Percentiles rank a stretch among this genome's conserved stretches.
Conservation (phyloP, 2,113 vertebrate species). For the Vidua macroura region DNA sequence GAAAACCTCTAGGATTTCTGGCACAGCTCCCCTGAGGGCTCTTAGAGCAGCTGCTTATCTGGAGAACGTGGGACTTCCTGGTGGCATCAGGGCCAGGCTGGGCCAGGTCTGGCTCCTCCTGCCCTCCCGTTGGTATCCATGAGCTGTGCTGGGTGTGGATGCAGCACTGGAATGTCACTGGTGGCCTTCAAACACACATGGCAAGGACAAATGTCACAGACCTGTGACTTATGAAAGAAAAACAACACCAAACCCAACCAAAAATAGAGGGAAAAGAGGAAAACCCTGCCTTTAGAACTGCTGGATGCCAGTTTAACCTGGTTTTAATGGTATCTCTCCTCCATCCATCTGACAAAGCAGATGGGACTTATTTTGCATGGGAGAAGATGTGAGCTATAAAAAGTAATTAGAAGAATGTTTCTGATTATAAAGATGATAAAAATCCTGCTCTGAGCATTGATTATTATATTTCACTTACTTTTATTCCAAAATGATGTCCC, state of each 20-base stretch:
- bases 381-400: neutral
- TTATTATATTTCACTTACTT: neutral
- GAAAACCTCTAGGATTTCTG: neutral
- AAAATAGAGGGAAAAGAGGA: neutral
- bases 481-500: neutral
- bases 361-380: fast-evolving
- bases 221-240: neutral
- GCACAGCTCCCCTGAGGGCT: neutral
- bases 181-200: neutral
- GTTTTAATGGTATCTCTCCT: neutral
- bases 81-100: neutral
- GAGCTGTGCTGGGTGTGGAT: fast-evolving
- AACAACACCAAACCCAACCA: neutral
- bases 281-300: neutral
- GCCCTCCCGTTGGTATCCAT: fast-evolving
- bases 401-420: neutral
- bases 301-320: neutral
- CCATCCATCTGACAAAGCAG: neutral
- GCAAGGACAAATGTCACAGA: neutral
- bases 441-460: fast-evolving
- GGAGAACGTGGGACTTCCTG: neutral
- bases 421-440: neutral
- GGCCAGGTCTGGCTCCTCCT: neutral
- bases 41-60: neutral
- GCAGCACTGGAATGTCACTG: neutral